Evolutionary conservation across 2,888 invertebrate species (phyloP), one percentile per base, ranked within the genome.

Genomic region (Cancer borealis): DNA sequence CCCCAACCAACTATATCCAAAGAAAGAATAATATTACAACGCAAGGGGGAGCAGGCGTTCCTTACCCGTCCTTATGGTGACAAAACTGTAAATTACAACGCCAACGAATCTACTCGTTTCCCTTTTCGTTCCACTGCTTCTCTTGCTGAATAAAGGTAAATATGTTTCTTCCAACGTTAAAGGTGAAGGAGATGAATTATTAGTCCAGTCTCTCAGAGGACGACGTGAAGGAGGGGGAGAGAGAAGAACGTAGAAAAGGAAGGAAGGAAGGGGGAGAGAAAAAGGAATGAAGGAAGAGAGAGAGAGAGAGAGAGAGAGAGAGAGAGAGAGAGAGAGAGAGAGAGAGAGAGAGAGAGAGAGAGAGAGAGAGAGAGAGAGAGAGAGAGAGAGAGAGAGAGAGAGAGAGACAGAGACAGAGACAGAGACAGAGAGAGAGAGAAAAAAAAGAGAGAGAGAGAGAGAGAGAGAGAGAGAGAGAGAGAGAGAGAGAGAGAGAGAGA

Each of bases 241-340:
- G 17, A 17, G 54, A 54, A 3, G 54, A 54, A 14, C 10, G 17
- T 10, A 54, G 12, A 54, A 17, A 10, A 54, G 54, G 54, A 54
- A 17, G 54, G 54, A n/a, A 26, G 26, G 21, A n/a, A 73, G 73
- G 21, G 73, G n/a, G 26, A 26, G 73, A 73, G 26, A 26, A 21
- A n/a, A 21, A 26, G n/a, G n/a, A n/a, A 26, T 6, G 6, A 4
- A 26, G 26, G n/a, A 6, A 26, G 26, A 73, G 73, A 26, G 26
- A n/a, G 73, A 73, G 73, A 73, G 73, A 73, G 73, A 73, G 21
- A 26, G 26, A 73, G 73, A 73, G 73, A 26, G 73, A 73, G 21
- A 73, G 26, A 73, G 73, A 73, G 26, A 73, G 73, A 73, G 73
- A 73, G 73, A 73, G 73, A 73, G 73, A 73, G 73, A 79, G 79